These are phyloP conservation scores for Ptychobarbus kaznakovi DNA, from an alignment of 2,797 vertebrate genomes.

Conservation along the genomic window DNA sequence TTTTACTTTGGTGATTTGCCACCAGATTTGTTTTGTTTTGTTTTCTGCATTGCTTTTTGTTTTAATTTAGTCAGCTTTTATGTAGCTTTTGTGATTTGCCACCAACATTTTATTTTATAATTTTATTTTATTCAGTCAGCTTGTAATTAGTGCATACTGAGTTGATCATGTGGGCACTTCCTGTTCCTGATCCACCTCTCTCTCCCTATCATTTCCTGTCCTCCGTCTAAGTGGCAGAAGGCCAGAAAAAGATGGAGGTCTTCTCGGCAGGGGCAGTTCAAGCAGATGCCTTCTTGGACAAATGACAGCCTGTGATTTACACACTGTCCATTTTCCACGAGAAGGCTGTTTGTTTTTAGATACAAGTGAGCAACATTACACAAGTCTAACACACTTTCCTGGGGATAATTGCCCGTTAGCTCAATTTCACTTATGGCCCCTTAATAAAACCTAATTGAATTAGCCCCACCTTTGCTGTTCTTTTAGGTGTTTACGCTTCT, in stretches of 20 bases:
- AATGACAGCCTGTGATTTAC: slow-evolving; percentile 51
- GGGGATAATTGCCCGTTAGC: slow-evolving; percentile 72
- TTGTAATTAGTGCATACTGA: not conserved
- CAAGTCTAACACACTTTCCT: slow-evolving; percentile 61
- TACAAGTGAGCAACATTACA: slow-evolving; percentile 47
- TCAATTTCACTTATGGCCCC: slow-evolving; percentile 62
- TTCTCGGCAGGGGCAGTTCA: slow-evolving; percentile 13
- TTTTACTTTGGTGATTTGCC: too few relatives aligned
- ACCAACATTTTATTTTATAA: not conserved
- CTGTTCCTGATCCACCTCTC: slow-evolving; percentile 3
- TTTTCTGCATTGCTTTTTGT: not conserved
- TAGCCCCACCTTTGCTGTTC: slow-evolving; percentile 61
- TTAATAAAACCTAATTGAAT: slow-evolving; percentile 82
- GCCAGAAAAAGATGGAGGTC: slow-evolving; percentile 26
- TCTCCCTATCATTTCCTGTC: slow-evolving; percentile 12
- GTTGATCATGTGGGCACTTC: slow-evolving; percentile 11
- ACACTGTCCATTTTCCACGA: slow-evolving; percentile 55
- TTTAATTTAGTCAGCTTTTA: not conserved
- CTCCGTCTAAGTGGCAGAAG: slow-evolving; percentile 5
- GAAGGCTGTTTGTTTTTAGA: slow-evolving; percentile 48
- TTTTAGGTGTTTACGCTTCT: slow-evolving; percentile 53
- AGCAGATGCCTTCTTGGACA: slow-evolving; percentile 34
- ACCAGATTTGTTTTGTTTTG: not conserved
- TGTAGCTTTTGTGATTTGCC: too few relatives aligned
- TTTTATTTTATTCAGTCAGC: not conserved